phyloP scores from a whole-genome alignment of 2,888 invertebrate species.

The Agriotes lineatus region DNA sequence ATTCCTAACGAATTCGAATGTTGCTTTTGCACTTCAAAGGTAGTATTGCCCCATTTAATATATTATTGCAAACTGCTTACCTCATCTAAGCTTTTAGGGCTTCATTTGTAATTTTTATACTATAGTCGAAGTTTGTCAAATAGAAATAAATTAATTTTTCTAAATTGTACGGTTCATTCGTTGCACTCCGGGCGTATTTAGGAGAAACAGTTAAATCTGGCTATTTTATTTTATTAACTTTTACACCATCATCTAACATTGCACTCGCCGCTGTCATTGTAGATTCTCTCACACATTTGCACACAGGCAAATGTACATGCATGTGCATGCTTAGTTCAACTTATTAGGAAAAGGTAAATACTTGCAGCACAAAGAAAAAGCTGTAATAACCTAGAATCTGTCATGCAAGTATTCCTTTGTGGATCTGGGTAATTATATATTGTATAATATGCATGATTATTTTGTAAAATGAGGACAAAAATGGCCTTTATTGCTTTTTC shows the following conservation, averaged over 20 bases:
- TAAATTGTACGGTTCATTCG: neutral
- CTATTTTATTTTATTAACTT: neutral
- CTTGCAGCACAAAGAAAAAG: neutral
- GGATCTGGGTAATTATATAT: neutral
- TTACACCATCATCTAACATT: constrained; percentile 11
- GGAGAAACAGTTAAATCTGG: neutral
- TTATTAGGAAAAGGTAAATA: neutral
- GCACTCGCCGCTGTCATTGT: constrained; percentile 13
- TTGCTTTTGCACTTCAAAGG: constrained; percentile 97
- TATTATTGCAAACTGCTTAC: constrained; percentile 36
- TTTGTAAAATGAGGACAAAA: neutral
- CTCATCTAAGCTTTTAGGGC: constrained; percentile 36
- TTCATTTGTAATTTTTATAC: constrained; percentile 23
- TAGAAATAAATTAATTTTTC: neutral
- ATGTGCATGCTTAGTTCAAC: neutral
- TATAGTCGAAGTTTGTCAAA: constrained; percentile 12
- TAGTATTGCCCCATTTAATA: constrained; percentile 66
- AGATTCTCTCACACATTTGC: neutral
- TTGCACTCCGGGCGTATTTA: neutral
- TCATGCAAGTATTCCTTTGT: neutral
- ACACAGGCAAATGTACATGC: neutral
- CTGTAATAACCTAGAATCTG: neutral
- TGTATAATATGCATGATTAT: neutral
- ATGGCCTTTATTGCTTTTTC: neutral
- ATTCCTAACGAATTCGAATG: constrained; percentile 96